Base-by-base conservation (phyloP, 2,113 vertebrate genomes). In the Pachypanchax playfairii region DNA sequence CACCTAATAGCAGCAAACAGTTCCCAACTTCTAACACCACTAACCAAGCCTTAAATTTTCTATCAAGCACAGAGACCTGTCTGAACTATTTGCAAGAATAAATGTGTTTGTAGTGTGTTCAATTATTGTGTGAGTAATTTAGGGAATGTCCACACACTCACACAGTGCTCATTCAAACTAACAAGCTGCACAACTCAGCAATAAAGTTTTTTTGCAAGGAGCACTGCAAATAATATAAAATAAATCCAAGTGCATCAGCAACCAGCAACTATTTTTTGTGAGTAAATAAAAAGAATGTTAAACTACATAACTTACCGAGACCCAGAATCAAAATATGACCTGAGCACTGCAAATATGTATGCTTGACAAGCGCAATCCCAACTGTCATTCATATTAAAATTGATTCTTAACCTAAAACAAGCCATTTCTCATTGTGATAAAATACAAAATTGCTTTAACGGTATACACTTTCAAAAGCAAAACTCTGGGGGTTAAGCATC, bases 21-120 rank as follows among this genome's bases (percentile, higher is more conserved):
- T 65, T 48, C 56, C 44, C 3, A 33, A 28, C 18, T 20, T 33
- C 12, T 20, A 35, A 36, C 8, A 1, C 12, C 35, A 63, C 67
- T 73, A n/a, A 38, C 17, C 24, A 55, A n/a, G 41, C 21, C 39
- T 62, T 24, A 9, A 51, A 53, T 74, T 60, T 17, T 58, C 50
- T 2, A 25, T 55, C 2, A 68, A 2, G 29, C n/a, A n/a, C n/a
- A n/a, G n/a, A n/a, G n/a, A n/a, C n/a, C n/a, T n/a, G n/a, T n/a
- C n/a, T n/a, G n/a, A n/a, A n/a, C n/a, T n/a, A n/a, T n/a, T n/a
- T n/a, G 57, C 1, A 70, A 29, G 2, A 62, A 61, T 8, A 54
- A 31, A 55, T 22, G 33, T 35, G 33, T 46, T 44, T 57, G 7
- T 26, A 44, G 26, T 7, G 10, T 4, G 26, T 50, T n/a, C 35